Base-by-base conservation (phyloP, 2,888 invertebrate species). In the Lydus trimaculatus region DNA sequence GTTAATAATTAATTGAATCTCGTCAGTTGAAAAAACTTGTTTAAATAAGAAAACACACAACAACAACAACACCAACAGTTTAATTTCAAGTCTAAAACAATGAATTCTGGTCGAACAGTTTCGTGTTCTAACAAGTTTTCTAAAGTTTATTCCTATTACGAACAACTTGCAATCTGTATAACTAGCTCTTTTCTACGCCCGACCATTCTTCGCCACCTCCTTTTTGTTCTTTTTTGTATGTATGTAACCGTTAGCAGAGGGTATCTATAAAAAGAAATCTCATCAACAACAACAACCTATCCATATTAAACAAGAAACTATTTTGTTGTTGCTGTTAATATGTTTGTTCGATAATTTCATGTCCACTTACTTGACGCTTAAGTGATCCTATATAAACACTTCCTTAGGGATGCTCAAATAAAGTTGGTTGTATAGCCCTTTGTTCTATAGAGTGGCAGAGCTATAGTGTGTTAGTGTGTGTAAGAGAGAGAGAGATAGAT, bases 61-160 rank as follows among this genome's bases (percentile, higher is more conserved):
- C 43, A n/a, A 43, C 48, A 23, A 48, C 43, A 43, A 43, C 43
- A 43, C 2, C 15, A 56, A 56, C 25, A 56, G 56, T 56, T 56
- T 56, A 56, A 56, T 56, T 56, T 25, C 56, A 6, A 56, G 56
- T 56, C 25, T 56, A 25, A 25, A 25, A 25, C 25, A 25, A 56
- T 56, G 25, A 23, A 56, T 56, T 25, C 25, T 56, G 25, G 25
- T 15, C 25, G 56, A 56, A 56, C 56, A 56, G 25, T 56, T 56
- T 56, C 23, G 56, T 56, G 56, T 56, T n/a, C n/a, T 56, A 56
- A 56, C 56, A 56, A 56, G 56, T 56, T 56, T 56, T 56, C 56
- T 56, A 56, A 56, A 56, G 56, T 56, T 56, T 25, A 56, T 56
- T 56, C 56, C 56, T 56, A 56, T 56, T 56, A 56, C 25, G 0